Conservation (phyloP, 2,797 vertebrate species). For the Thamnophis elegans region DNA sequence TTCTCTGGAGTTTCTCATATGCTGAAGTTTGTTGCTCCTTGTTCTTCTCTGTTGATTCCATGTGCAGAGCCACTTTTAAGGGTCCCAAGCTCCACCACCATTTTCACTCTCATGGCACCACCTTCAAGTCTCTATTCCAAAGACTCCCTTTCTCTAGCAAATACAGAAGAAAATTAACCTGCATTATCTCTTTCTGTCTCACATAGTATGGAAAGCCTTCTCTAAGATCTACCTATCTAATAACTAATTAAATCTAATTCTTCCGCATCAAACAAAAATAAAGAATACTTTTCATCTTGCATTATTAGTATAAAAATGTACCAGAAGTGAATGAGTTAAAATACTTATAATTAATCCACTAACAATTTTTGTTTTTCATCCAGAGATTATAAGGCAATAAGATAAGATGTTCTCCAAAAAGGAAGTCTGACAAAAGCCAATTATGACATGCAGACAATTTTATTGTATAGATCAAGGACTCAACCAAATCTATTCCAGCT, state of each 20-base stretch:
- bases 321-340: not conserved
- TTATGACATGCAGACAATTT: not conserved
- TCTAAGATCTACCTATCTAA: not conserved
- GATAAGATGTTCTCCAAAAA: not conserved
- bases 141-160: not conserved
- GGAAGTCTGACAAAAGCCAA: not conserved
- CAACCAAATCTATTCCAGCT: not conserved
- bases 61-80: not conserved
- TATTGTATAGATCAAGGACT: not conserved
- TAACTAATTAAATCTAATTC: not conserved
- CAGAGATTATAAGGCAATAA: not conserved
- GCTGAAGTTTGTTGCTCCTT: not conserved
- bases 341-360: not conserved
- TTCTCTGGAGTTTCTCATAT: not conserved
- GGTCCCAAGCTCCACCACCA: not conserved
- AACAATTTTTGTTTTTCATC: not conserved
- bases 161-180: not conserved
- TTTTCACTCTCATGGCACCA: not conserved
- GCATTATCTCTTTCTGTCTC: not conserved
- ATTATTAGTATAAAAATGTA: not conserved
- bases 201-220: not conserved
- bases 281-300: not conserved
- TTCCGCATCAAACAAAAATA: not conserved
- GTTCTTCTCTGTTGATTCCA: conserved; percentile 11
- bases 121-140: not conserved